Evolutionary conservation across 1,140 invertebrate genomes (phyloP), one percentile per base, ranked within the genome.

Genomic region (Drosophila paulistorum): DNA sequence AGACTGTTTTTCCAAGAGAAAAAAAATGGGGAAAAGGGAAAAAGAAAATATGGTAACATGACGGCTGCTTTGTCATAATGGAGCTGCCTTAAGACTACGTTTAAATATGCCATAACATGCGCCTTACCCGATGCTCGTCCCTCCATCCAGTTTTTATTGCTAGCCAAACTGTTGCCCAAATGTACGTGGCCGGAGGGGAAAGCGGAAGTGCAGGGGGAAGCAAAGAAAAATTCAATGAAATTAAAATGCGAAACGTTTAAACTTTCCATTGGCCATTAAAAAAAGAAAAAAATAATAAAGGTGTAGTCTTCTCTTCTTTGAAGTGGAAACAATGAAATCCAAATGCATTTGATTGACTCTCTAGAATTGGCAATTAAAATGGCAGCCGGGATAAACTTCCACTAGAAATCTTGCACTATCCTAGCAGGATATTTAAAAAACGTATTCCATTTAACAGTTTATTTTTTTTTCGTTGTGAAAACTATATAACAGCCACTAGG

Each of bases 281-380:
- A 17, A 26, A 26, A 26, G 3, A 26, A 26, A 2, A 4, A 26
- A 48, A 48, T 72, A 11, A 6, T 33, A 33, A 68, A 70, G 51
- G 63, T 74, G 65, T 68, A 48, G 54, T 74, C 9, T n/a, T 65
- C 35, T 13, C 45, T 48, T 7, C 23, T 26, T 45, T 48, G 11
- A 57, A 68, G 60, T 57, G 51, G 66, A 78, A 78, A 71, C 67
- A 84, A 73, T 84, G 75, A 71, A 61, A 81, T 74, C 54, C 65
- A 54, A 69, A 67, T 79, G 71, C 72, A 76, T 79, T 82, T 86
- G 81, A 86, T 87, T 68, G 79, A 86, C 82, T 86, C 79, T 71
- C 13, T 77, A 72, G 73, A 79, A 82, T 74, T 68, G 73, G 55
- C 76, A 87, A 87, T 87, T 89, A 87, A 89, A 86, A 60, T 14